Evolutionary conservation across 2,888 invertebrate species (phyloP).

Genomic region (Fragum fragum): DNA sequence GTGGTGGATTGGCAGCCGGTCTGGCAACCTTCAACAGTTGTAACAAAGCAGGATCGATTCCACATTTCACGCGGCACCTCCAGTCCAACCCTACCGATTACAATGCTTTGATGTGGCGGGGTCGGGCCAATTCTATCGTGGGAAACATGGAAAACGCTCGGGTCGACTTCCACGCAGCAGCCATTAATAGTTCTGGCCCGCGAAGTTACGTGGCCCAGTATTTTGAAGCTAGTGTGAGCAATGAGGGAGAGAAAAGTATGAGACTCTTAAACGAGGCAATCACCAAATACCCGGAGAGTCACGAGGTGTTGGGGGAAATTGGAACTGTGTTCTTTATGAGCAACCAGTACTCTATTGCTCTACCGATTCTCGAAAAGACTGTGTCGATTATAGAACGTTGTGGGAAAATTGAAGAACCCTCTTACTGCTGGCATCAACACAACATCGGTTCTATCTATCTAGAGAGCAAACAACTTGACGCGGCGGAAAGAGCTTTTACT

Average conservation of each 20-base stretch:
- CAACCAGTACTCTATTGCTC: not conserved
- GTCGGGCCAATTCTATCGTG: not conserved
- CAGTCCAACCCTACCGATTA: slow-evolving; percentile 1
- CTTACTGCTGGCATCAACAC: slow-evolving; percentile 15
- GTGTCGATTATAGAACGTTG: not conserved
- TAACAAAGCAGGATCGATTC: slow-evolving; percentile 5
- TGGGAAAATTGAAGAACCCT: not conserved
- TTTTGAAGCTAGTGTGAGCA: not conserved
- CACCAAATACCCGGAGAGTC: not conserved
- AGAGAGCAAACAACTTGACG: slow-evolving; percentile 2
- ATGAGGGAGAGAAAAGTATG: not conserved
- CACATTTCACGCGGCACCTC: slow-evolving; percentile 1
- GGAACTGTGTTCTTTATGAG: slow-evolving; percentile 8
- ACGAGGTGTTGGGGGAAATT: not conserved
- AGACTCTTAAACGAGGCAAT: not conserved
- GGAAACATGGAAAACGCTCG: not conserved
- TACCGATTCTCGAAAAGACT: not conserved
- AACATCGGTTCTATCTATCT: not conserved
- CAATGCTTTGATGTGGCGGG: slow-evolving; percentile 1
- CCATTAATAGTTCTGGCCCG: not conserved
- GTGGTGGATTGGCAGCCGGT: not conserved
- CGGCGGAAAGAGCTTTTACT: not conserved
- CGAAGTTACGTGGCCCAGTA: not conserved
- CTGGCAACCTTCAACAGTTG: slow-evolving; percentile 12
- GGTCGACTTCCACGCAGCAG: not conserved